Percentiles rank a stretch among this genome's conserved stretches.
Evolutionary conservation across 2,113 vertebrate genomes (phyloP).

Genomic region (Vidua chalybeata): DNA sequence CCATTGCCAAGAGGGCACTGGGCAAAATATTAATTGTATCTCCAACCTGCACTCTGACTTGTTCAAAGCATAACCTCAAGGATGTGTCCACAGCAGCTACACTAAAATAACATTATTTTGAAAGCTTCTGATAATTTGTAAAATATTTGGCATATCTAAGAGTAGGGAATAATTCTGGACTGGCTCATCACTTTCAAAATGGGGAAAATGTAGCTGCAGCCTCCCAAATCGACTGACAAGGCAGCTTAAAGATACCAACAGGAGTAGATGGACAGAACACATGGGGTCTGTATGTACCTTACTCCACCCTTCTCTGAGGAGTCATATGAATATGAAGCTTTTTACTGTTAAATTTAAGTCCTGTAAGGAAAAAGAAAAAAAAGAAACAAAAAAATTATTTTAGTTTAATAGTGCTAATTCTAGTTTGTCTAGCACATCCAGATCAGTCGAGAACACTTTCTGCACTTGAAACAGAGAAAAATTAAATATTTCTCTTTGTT

Average conservation of each 20-base stretch:
- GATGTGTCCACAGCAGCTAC: background rate
- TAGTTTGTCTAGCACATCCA: background rate
- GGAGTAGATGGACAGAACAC: background rate
- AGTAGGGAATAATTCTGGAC: background rate
- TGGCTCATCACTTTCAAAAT: background rate
- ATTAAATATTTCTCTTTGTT: slow-evolving; percentile 52
- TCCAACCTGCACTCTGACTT: background rate
- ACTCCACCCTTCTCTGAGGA: background rate
- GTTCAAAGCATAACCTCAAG: background rate
- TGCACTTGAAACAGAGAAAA: slow-evolving; percentile 22
- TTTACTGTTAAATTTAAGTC: background rate
- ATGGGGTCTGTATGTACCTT: background rate
- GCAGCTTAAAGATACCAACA: background rate
- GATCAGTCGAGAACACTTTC: background rate
- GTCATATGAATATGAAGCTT: background rate
- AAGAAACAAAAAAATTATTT: background rate
- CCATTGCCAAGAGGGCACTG: background rate
- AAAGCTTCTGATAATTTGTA: background rate
- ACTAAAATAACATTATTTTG: background rate
- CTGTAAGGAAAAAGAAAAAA: background rate
- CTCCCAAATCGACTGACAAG: background rate
- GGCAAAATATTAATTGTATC: background rate
- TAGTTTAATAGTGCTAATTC: background rate
- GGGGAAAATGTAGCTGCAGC: background rate
- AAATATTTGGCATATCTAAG: background rate